Conservation (phyloP, 1,140 invertebrate species). For the Drosophila neocordata region DNA sequence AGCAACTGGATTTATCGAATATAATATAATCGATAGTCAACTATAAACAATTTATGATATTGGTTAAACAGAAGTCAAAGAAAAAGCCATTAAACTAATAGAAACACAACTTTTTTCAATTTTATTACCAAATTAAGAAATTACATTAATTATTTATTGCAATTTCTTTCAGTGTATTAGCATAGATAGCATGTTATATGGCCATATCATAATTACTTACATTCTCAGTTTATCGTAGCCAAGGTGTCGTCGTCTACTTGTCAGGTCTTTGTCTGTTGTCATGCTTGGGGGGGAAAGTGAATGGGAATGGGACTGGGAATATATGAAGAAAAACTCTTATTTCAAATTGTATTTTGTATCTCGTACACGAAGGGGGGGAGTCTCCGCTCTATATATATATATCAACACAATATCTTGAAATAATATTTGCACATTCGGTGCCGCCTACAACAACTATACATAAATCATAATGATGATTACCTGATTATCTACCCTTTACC, state of each 20-base stretch:
- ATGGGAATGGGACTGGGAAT: slow-evolving; percentile 49
- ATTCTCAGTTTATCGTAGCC: slow-evolving; percentile 60
- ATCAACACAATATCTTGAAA: slow-evolving; percentile 42
- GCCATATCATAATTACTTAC: slow-evolving; percentile 60
- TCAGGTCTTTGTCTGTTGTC: slow-evolving; percentile 14
- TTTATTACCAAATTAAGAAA: too few species aligned
- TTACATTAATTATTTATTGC: neutral
- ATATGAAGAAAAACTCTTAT: slow-evolving; percentile 44
- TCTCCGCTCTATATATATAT: too few species aligned
- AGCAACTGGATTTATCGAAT: too few species aligned
- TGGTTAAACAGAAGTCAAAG: neutral
- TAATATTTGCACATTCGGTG: slow-evolving; percentile 65
- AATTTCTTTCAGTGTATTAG: slow-evolving; percentile 24
- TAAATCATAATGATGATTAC: too few species aligned
- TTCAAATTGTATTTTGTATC: slow-evolving; percentile 34
- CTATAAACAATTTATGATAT: too few species aligned
- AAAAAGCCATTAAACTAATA: neutral
- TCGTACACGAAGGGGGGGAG: too few species aligned
- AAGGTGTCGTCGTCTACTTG: slow-evolving; percentile 34
- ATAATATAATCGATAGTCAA: too few species aligned
- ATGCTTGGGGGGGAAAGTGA: slow-evolving; percentile 59
- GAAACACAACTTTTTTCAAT: too few species aligned
- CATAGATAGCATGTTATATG: slow-evolving; percentile 25
- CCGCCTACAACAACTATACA: slow-evolving; percentile 47
- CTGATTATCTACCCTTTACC: slow-evolving; percentile 26